Percentiles rank a stretch among this genome's conserved stretches.
Conservation (phyloP, 2,797 vertebrate species). For the Smutsia gigantea region DNA sequence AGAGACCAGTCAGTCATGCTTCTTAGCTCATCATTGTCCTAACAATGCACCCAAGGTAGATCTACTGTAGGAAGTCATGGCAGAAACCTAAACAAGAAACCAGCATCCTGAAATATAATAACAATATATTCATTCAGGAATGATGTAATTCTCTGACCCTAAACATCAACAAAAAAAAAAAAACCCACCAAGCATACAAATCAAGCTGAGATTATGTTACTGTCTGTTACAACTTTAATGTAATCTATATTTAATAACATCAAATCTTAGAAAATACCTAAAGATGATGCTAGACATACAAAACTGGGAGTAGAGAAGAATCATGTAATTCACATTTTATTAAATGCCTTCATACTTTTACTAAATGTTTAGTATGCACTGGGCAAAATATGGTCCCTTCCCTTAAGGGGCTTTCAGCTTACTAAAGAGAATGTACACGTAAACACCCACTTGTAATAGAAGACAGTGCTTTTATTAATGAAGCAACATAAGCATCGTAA, state of each 20-base stretch:
- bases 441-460: neutral
- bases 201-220: neutral
- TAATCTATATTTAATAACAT: neutral
- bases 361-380: neutral
- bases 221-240: neutral
- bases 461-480: neutral
- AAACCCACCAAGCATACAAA: neutral
- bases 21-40: neutral
- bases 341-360: neutral
- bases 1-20: neutral
- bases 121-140: neutral
- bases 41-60: neutral
- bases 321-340: neutral
- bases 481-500: neutral
- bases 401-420: neutral
- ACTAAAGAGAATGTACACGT: neutral
- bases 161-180: conserved; percentile 37
- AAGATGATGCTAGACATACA: too few relatives aligned
- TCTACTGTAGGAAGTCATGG: neutral
- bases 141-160: neutral
- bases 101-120: neutral
- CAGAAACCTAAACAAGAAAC: conserved; percentile 25
- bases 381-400: neutral
- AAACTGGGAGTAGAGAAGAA: neutral
- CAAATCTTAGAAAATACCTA: neutral